Evolutionary conservation across 1,140 invertebrate genomes (phyloP).

Genomic region (Rhizoglyphus robini): DNA sequence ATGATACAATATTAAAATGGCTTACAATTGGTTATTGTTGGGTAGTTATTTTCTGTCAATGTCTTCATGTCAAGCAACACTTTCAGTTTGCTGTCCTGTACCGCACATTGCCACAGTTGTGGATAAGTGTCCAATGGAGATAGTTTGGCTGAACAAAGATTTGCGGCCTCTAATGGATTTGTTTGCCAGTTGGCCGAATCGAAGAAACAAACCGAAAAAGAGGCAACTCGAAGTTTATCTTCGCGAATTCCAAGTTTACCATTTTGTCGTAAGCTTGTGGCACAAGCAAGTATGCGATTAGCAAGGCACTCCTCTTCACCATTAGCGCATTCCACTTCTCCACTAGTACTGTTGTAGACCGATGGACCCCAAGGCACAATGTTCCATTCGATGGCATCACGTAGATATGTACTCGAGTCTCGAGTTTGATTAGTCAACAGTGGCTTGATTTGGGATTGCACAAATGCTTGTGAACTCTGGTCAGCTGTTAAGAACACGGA

Average conservation of each 20-base stretch:
- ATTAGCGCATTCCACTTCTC: neutral
- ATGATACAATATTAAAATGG: too few species aligned
- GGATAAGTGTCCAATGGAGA: neutral
- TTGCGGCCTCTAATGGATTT: neutral
- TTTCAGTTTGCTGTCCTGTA: neutral
- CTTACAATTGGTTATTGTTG: neutral
- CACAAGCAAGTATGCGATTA: neutral
- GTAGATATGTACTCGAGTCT: neutral
- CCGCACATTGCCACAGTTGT: constrained; percentile 3
- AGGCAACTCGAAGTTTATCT: neutral
- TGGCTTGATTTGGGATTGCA: neutral
- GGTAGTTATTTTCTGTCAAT: neutral
- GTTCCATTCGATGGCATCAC: neutral
- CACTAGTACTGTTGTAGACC: neutral
- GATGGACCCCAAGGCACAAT: neutral
- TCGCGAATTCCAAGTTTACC: neutral
- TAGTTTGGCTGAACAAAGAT: neutral
- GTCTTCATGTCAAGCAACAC: neutral
- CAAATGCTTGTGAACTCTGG: neutral
- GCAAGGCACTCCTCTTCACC: neutral
- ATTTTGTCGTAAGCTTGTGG: neutral
- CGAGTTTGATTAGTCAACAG: neutral
- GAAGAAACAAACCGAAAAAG: neutral
- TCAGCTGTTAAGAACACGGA: neutral
- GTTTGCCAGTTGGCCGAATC: neutral